phyloP scores from a whole-genome alignment of 1,140 invertebrate species.

The Uloborus diversus region DNA sequence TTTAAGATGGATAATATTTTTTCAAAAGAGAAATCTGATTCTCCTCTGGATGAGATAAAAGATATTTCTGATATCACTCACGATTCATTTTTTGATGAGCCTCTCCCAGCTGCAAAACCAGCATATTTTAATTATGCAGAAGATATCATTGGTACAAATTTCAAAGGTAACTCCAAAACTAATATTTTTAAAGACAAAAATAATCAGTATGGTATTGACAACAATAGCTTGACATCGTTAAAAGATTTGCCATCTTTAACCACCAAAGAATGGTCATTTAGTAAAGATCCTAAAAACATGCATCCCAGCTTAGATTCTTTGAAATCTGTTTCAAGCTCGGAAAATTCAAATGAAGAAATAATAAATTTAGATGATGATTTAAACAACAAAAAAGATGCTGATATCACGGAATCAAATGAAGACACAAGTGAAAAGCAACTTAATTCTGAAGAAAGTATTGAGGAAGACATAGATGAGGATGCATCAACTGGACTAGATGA shows the following conservation, averaged over 20 bases:
- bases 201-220: not conserved
- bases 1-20: not conserved
- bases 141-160: no score
- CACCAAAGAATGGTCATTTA: slow-evolving; percentile 11
- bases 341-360: not conserved
- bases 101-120: slow-evolving; percentile 27
- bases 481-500: slow-evolving; percentile 46
- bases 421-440: slow-evolving; percentile 22
- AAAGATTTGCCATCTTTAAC: slow-evolving; percentile 25
- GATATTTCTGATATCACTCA: not conserved
- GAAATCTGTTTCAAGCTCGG: not conserved
- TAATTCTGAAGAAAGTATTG: slow-evolving; percentile 50
- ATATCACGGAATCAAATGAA: slow-evolving; percentile 14
- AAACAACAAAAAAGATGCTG: not conserved
- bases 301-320: slow-evolving; percentile 5
- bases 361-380: not conserved
- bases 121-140: not conserved
- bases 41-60: slow-evolving; percentile 3
- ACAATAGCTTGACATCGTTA: not conserved
- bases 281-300: not conserved
- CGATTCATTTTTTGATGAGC: slow-evolving; percentile 49
- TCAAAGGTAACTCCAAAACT: not conserved
- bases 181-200: not conserved
- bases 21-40: not conserved
- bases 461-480: slow-evolving; percentile 53